Evolutionary conservation across 1,140 invertebrate genomes (phyloP).

Genomic region (Drosophila ironensis): DNA sequence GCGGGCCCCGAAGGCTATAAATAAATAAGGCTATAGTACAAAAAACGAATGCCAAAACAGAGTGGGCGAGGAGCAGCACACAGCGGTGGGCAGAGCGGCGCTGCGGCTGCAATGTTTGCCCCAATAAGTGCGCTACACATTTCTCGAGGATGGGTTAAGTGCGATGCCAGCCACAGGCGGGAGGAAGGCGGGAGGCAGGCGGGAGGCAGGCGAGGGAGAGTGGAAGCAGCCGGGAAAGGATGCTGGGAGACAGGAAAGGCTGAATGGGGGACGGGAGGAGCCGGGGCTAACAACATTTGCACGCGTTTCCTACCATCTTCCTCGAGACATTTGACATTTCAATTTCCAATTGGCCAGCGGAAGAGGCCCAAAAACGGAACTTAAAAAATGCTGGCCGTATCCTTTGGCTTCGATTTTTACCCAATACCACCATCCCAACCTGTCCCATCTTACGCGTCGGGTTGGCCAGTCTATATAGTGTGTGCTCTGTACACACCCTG

Average conservation of each 20-base stretch:
- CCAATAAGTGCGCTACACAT: conserved; percentile 73
- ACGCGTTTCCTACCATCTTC: conserved; percentile 33
- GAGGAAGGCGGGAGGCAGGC: background rate
- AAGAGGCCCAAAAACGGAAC: conserved; percentile 12
- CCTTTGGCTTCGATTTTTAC: conserved; percentile 28
- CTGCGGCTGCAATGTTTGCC: conserved; percentile 65
- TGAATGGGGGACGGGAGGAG: conserved; percentile 5
- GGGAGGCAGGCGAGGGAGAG: background rate
- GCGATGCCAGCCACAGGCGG: conserved; percentile 19
- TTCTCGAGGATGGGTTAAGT: conserved; percentile 61
- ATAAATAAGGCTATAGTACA: conserved; percentile 34
- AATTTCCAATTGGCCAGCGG: conserved; percentile 51
- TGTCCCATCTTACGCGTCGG: background rate
- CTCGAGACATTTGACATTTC: conserved; percentile 63
- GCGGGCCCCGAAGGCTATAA: conserved; percentile 28
- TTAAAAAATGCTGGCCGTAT: conserved; percentile 1
- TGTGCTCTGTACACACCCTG: conserved; percentile 26
- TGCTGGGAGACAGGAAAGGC: background rate
- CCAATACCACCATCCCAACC: background rate
- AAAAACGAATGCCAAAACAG: conserved; percentile 3
- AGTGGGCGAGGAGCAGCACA: background rate
- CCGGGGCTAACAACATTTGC: conserved; percentile 39
- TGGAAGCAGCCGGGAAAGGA: too few relatives aligned
- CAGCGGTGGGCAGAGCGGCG: too few relatives aligned
- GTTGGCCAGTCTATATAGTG: background rate